phyloP scores from a whole-genome alignment of 2,888 invertebrate genomes.

The Opisthograptis luteolata region DNA sequence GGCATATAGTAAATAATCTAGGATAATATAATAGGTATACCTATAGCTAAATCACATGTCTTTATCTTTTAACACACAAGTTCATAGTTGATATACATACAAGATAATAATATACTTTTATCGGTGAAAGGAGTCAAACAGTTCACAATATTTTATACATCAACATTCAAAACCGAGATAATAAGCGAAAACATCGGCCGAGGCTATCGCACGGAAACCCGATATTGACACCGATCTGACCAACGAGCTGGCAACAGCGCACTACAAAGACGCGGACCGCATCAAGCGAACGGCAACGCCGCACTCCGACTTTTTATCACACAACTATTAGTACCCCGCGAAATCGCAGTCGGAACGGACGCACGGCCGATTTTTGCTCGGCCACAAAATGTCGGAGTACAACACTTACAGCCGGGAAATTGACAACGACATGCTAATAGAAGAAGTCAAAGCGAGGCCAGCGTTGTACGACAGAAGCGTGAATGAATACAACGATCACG shows the following conservation, averaged over 20 bases:
- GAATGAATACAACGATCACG: constrained; percentile 11
- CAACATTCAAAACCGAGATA: not conserved
- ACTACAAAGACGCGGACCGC: not conserved
- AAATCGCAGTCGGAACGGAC: constrained; percentile 7
- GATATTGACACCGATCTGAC: not conserved
- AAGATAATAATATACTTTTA: too few relatives aligned
- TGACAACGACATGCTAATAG: constrained; percentile 14
- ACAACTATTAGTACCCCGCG: constrained; percentile 16
- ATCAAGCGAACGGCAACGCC: constrained; percentile 3
- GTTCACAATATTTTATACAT: not conserved
- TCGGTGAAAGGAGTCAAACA: too few relatives aligned
- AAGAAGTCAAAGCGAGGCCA: constrained; percentile 14
- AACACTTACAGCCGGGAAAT: constrained; percentile 1
- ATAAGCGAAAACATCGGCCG: constrained; percentile 7
- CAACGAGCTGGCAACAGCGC: constrained; percentile 14
- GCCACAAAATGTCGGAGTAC: constrained; percentile 10
- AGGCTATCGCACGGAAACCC: not conserved
- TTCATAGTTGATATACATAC: too few relatives aligned
- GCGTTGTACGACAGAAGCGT: constrained; percentile 14
- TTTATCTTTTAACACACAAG: too few relatives aligned
- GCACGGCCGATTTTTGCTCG: constrained; percentile 5
- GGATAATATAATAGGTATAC: too few relatives aligned
- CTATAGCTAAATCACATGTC: too few relatives aligned
- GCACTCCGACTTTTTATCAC: constrained; percentile 12
- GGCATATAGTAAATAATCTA: too few relatives aligned